Conservation (phyloP, 2,113 vertebrate genomes). For the Halcyon malimbica region DNA sequence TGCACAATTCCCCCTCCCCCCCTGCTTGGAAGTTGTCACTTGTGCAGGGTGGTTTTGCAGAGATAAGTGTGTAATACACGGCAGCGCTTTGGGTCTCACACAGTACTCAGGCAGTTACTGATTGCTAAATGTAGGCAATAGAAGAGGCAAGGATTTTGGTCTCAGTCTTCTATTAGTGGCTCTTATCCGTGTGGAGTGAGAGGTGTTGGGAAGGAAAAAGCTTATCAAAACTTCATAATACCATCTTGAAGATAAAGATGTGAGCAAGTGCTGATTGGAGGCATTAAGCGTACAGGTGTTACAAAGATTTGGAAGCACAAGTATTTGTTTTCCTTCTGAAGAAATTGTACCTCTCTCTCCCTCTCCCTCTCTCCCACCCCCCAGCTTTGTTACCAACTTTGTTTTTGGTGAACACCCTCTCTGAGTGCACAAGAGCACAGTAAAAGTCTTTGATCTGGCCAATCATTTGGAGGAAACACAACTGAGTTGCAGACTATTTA, state of each 20-base stretch:
- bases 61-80: constrained; percentile 62
- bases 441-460: neutral
- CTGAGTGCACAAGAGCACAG: neutral
- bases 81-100: constrained; percentile 38
- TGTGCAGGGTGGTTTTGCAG: constrained; percentile 53
- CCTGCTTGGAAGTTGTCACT: constrained; percentile 60
- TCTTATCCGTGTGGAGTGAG: constrained; percentile 6
- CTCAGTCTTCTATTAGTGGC: constrained; percentile 10
- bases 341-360: neutral
- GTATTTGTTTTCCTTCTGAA: constrained; percentile 1
- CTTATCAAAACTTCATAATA: constrained; percentile 44
- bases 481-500: neutral
- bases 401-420: neutral
- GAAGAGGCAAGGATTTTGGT: constrained; percentile 37
- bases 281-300: neutral
- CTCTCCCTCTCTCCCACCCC: too few species aligned
- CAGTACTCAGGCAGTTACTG: constrained; percentile 32
- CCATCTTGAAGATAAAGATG: constrained; percentile 17
- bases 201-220: neutral
- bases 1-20: neutral
- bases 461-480: neutral
- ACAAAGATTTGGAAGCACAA: neutral
- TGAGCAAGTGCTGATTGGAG: constrained; percentile 23
- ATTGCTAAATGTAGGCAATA: constrained; percentile 8
- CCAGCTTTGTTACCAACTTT: neutral